Evolutionary conservation across 2,888 invertebrate genomes (phyloP).

Genomic region (Tenthredo mesomela): DNA sequence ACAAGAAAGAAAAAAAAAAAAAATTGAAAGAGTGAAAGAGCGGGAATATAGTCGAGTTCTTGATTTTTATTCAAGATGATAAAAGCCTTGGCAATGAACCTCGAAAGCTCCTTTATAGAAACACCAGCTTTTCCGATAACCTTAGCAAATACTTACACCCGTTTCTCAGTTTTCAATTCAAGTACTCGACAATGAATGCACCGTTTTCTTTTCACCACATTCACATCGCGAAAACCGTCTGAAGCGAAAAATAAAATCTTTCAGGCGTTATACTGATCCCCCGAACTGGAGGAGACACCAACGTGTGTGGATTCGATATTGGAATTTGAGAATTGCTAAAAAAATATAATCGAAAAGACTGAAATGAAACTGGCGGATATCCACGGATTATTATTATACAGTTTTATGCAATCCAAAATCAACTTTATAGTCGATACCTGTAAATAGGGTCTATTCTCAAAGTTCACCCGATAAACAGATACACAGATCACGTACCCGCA

Average conservation of each 20-base stretch:
- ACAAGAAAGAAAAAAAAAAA: not conserved
- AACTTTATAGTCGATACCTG: not conserved
- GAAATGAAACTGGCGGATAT: not conserved
- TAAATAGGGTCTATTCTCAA: not conserved
- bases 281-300: not conserved
- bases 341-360: not conserved
- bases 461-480: not conserved
- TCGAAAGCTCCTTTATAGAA: conserved; percentile 40
- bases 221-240: not conserved
- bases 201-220: not conserved
- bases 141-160: conserved; percentile 39
- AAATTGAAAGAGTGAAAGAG: not conserved
- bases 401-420: not conserved
- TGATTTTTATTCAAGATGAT: conserved; percentile 45
- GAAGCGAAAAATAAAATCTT: not conserved
- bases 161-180: conserved; percentile 43
- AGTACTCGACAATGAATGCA: conserved; percentile 27
- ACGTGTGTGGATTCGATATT: not conserved
- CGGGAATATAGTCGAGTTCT: not conserved
- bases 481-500: not conserved
- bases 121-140: conserved; percentile 45
- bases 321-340: not conserved
- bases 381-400: not conserved
- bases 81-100: conserved; percentile 44
- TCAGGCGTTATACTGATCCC: not conserved